Percentiles rank a stretch among this genome's conserved stretches.
These are phyloP conservation scores for Scaptodrosophila lebanonensis DNA, from an alignment of 1,140 invertebrate species.

Conservation along the genomic window DNA sequence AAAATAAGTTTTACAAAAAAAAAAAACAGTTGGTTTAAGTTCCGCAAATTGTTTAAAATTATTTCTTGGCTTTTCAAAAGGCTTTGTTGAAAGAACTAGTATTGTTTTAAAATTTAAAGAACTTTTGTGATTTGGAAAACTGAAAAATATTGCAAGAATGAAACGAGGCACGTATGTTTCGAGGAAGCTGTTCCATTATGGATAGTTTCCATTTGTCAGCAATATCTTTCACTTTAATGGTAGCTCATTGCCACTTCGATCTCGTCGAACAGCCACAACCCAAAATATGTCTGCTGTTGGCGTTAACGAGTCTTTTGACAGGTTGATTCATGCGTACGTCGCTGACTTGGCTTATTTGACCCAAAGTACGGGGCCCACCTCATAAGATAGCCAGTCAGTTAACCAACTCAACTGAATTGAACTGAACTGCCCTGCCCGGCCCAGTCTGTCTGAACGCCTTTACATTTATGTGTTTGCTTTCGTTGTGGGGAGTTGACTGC, in stretches of 20 bases:
- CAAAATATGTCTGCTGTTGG: constrained; percentile 69
- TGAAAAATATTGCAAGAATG: too few species aligned
- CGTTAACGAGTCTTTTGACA: constrained; percentile 77
- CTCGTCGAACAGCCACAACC: constrained; percentile 20
- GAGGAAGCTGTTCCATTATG: too few species aligned
- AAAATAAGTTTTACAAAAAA: too few species aligned
- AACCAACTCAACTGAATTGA: constrained; percentile 25
- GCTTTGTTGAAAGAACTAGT: too few species aligned
- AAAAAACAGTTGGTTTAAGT: too few species aligned
- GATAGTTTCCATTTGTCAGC: neutral
- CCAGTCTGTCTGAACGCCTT: constrained; percentile 38
- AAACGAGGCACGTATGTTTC: too few species aligned
- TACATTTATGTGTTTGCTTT: constrained; percentile 70
- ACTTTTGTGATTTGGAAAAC: too few species aligned
- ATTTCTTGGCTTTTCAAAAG: too few species aligned
- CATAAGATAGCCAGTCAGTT: constrained; percentile 34
- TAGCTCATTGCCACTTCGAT: constrained; percentile 52
- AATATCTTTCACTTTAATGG: neutral
- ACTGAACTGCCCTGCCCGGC: constrained; percentile 1
- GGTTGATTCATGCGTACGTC: constrained; percentile 76
- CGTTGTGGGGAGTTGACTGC: constrained; percentile 56
- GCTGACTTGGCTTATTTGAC: constrained; percentile 72
- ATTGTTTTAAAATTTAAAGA: too few species aligned
- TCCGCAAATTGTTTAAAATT: too few species aligned
- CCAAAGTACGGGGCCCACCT: constrained; percentile 55